Evolutionary conservation across 1,140 invertebrate species (phyloP).

Genomic region (Brachystomella parvula): DNA sequence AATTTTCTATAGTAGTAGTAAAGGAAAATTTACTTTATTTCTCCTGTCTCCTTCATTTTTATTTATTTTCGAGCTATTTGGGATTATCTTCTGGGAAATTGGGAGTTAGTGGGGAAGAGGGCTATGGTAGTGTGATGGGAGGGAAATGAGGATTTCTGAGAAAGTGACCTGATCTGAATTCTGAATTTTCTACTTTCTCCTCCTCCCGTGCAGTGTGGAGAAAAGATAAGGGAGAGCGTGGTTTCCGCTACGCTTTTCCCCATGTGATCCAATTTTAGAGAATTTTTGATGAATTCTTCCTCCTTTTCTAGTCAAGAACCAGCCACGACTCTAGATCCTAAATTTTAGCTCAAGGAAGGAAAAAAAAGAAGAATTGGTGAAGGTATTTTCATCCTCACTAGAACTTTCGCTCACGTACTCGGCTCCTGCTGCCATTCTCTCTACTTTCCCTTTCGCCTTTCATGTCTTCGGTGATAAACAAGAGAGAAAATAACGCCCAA

Average conservation of each 20-base stretch:
- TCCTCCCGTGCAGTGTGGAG: too few relatives aligned
- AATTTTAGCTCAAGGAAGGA: too few relatives aligned
- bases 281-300: conserved; percentile 5
- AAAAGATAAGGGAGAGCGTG: background rate
- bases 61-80: background rate
- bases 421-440: too few relatives aligned
- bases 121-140: background rate
- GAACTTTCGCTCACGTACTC: too few relatives aligned
- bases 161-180: conserved; percentile 11
- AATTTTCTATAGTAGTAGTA: too few relatives aligned
- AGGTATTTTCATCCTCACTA: too few relatives aligned
- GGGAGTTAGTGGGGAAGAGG: background rate
- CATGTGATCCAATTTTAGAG: conserved; percentile 6
- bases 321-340: too few relatives aligned
- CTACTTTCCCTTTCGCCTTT: too few relatives aligned
- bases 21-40: background rate
- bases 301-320: background rate
- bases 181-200: background rate
- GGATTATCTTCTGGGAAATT: background rate
- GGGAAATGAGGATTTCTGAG: conserved; percentile 4
- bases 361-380: too few relatives aligned
- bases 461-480: too few relatives aligned
- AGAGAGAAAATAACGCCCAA: too few relatives aligned
- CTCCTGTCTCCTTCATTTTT: background rate
- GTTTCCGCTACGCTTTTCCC: background rate